These are phyloP conservation scores for Lepilemur septentrionalis DNA, from an alignment of 2,797 vertebrate species.

Conservation along the genomic window DNA sequence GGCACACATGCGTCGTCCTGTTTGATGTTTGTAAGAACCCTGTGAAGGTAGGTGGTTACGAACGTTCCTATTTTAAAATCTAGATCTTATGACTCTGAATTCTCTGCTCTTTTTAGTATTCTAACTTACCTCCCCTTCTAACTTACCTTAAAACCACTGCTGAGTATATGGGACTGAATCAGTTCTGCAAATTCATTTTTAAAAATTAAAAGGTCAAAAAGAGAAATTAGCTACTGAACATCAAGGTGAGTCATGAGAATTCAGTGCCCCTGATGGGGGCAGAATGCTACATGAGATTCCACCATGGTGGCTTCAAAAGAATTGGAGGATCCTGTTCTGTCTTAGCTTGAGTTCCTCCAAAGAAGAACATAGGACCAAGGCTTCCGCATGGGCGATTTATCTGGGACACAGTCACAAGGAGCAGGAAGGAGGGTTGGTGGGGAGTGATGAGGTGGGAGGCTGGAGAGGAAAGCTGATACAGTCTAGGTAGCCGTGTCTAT, in stretches of 20 bases:
- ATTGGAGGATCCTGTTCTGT: background rate
- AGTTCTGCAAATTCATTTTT: background rate
- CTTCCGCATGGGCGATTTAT: background rate
- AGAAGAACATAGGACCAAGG: background rate
- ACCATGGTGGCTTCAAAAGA: background rate
- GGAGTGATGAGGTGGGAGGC: background rate
- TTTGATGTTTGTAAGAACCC: background rate
- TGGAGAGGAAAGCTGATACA: background rate
- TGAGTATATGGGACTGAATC: background rate
- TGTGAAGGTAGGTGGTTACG: background rate
- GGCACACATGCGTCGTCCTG: fast-evolving
- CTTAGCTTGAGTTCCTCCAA: background rate
- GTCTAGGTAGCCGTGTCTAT: background rate
- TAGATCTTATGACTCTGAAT: background rate
- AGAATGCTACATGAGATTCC: background rate
- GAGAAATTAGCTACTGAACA: background rate
- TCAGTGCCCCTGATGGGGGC: background rate
- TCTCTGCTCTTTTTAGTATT: background rate
- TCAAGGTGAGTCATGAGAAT: background rate
- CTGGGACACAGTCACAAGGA: background rate
- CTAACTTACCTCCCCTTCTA: background rate
- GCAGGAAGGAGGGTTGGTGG: background rate
- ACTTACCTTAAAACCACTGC: background rate
- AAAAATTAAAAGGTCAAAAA: background rate
- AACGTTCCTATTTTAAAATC: background rate